Evolutionary conservation across 2,113 vertebrate species (phyloP), one percentile per base, ranked within the genome.

Genomic region (Ammodytes marinus): DNA sequence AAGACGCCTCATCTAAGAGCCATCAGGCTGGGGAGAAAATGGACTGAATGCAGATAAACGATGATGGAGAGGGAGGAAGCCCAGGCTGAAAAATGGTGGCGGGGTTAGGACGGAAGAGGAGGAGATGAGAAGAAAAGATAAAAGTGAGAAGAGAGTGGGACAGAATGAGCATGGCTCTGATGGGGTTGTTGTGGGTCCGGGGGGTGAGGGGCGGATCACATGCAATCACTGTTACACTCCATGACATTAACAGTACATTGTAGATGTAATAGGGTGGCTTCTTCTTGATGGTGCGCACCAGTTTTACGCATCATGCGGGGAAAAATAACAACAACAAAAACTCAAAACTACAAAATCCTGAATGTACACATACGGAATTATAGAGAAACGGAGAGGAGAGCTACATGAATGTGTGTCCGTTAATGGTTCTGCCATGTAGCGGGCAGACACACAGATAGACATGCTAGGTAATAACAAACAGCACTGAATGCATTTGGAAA

Each of bases 21-120:
- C 89, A 91, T 92, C 91, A 91, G 92, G 89, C 91, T 73, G 71
- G 69, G 88, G 84, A 86, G 92, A 92, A 93, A 94, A 95, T 91
- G 90, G 89, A 89, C 87, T 87, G 86, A 86, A 93, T 91, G 91
- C 85, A 91, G 91, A 92, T 92, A 91, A 92, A 94, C 77, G 84
- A 93, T 91, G 93, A 93, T 91, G 87, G 93, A 94, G 86, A 79
- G 88, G 78, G 80, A 86, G 84, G 75, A 85, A 89, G 90, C 61
- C 73, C 46, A 43, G 50, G 59, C 72, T 88, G 84, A 87, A 79
- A 90, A 79, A 83, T 77, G 84, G 74, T 27, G 72, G 72, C 67
- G 80, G 43, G 67, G 45, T 82, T 68, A 69, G 64, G 10, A 54
- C 53, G 65, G 60, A 63, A 49, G 42, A 64, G 81, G 77, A 75